Base-by-base conservation (phyloP, 2,113 vertebrate species). In the Alouatta palliata region DNA sequence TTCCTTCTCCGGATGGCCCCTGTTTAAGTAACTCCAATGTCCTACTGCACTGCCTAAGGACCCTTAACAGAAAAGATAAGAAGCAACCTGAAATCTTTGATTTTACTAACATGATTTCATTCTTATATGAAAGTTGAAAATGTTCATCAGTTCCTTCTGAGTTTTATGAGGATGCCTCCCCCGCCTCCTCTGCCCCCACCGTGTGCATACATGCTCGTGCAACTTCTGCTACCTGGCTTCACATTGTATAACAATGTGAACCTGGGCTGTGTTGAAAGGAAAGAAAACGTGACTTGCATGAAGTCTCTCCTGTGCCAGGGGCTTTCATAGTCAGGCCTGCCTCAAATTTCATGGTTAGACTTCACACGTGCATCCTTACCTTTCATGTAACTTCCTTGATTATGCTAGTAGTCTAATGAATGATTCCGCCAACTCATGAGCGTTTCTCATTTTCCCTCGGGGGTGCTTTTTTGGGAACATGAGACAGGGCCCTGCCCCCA, bases 131-230 rank as follows among this genome's bases (percentile, higher is more conserved):
- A 80, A 82, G 56, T 10, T 81, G 14, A 32, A 23, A 16, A 9
- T 37, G 14, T 75, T 80, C 52, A 52, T 82, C 30, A 47, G 20
- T 16, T 45, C 27, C 40, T 35, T 73, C 25, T 90, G n/a, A 47
- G 21, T 49, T 94, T 84, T 83, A 17, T 64, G 30, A 64, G 61
- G 61, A 64, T 64, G 25, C 58, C 58, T 21, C 9, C 37, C 7
- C 43, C 1, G 16, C 9, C 0, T 0, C 4, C 2, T 3, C 8
- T 0, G 10, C 30, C 30, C 32, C 4, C 70, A 0, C 45, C 5
- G 16, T 43, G 0, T 1, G 8, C 11, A 35, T 8, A 30, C 16
- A 16, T 16, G 8, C 8, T 68, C 76, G 16, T 52, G 40, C 54
- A 90, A 80, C 23, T 92, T 81, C 32, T 79, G 27, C 70, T 80